Percentiles rank a stretch among this genome's conserved stretches.
Conservation (phyloP, 2,113 vertebrate genomes). For the Callithrix jacchus region DNA sequence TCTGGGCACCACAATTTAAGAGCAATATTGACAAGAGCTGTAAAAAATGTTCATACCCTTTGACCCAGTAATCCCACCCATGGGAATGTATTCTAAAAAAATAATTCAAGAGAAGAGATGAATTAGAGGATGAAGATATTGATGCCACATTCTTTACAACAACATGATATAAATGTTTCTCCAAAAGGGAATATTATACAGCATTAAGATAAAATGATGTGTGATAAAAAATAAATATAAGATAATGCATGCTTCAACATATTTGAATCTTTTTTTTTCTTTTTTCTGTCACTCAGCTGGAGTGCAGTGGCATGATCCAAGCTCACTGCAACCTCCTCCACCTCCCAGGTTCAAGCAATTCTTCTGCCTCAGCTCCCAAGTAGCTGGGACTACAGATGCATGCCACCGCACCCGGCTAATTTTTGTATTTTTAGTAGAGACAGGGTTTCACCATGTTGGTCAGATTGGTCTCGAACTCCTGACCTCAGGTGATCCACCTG, state of each 20-base stretch:
- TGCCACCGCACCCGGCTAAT: not conserved
- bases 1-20: conserved; percentile 72
- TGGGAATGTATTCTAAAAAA: conserved; percentile 67
- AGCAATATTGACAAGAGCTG: conserved; percentile 75
- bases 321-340: not conserved
- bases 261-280: not conserved
- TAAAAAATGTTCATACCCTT: conserved; percentile 77
- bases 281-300: not conserved
- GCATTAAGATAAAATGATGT: conserved; percentile 45
- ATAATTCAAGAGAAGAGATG: conserved; percentile 66
- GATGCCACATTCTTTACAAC: conserved; percentile 33
- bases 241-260: not conserved
- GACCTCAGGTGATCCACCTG: not conserved
- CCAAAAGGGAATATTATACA: conserved; percentile 1
- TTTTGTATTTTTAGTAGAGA: not conserved
- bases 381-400: not conserved
- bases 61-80: conserved; percentile 72
- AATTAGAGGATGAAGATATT: conserved; percentile 62
- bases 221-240: not conserved
- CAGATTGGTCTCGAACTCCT: not conserved
- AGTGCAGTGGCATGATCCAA: not conserved
- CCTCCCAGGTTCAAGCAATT: not conserved
- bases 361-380: not conserved
- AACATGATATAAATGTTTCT: conserved; percentile 16
- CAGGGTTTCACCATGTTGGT: not conserved